phyloP scores from a whole-genome alignment of 2,888 invertebrate genomes.

The Melanargia galathea region DNA sequence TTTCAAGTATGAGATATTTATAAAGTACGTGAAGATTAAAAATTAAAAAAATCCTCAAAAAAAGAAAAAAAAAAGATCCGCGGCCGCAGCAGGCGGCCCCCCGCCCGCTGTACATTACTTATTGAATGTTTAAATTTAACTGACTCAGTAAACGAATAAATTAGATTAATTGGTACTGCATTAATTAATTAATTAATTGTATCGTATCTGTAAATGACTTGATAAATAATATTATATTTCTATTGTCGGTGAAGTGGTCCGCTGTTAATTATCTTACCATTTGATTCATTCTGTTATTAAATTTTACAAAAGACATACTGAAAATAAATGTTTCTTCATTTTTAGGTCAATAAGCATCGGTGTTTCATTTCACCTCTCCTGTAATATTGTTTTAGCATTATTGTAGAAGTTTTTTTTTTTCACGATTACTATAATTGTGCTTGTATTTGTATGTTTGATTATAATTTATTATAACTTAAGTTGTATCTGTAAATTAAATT shows the following conservation, averaged over 20 bases:
- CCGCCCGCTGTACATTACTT: slow-evolving; percentile 42
- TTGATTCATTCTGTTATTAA: slow-evolving; percentile 82
- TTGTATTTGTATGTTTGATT: slow-evolving; percentile 23
- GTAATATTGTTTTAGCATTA: not conserved
- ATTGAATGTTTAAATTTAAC: slow-evolving; percentile 73
- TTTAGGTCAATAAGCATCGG: slow-evolving; percentile 85
- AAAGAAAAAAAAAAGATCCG: slow-evolving; percentile 58
- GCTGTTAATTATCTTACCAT: slow-evolving; percentile 77
- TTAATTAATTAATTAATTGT: slow-evolving; percentile 53
- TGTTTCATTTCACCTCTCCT: slow-evolving; percentile 71
- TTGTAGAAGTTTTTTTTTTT: not conserved
- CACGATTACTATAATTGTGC: not conserved
- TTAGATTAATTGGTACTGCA: slow-evolving; percentile 79
- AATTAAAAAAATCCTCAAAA: slow-evolving; percentile 66
- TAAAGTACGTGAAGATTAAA: slow-evolving; percentile 79
- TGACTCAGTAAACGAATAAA: slow-evolving; percentile 78
- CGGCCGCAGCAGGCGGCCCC: slow-evolving; percentile 49
- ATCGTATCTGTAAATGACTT: slow-evolving; percentile 80
- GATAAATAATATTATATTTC: slow-evolving; percentile 80
- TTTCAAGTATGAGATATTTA: slow-evolving; percentile 81
- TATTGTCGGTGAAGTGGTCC: slow-evolving; percentile 79
- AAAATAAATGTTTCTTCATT: slow-evolving; percentile 89
- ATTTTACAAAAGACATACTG: slow-evolving; percentile 86
- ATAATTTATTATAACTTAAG: slow-evolving; percentile 26
- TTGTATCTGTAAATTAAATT: slow-evolving; percentile 26